Evolutionary conservation across 2,113 vertebrate genomes (phyloP), one percentile per base, ranked within the genome.

Genomic region (Onychorhynchus coronatus): DNA sequence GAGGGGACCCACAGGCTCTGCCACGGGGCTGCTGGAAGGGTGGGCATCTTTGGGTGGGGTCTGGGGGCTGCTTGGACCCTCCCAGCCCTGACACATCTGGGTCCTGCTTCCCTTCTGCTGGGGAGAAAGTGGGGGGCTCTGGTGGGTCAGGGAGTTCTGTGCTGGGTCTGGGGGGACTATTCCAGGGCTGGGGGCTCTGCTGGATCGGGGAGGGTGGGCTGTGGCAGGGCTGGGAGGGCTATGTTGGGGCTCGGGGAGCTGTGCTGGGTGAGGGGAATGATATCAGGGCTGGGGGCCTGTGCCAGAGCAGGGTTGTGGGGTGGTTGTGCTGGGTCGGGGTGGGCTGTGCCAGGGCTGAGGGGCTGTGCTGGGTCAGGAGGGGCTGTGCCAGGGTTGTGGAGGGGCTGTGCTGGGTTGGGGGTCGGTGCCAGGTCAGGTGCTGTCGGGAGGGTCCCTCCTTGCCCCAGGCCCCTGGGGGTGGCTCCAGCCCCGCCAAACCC

Each of bases 61-160:
- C 52, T 23, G 15, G 66, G 37, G 44, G 25, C 27, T 63, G 35
- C 37, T 62, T 4, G 2, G 30, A n/a, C 4, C 33, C 25, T 8
- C 47, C 12, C 4, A 49, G 24, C 44, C 18, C 21, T 6, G 31
- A n/a, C n/a, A 25, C 5, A 0, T 0, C 6, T 0, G 3, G 10
- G 7, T 59, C 28, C 12, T 4, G 1, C 7, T 22, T 35, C 27
- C 16, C 7, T 78, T 33, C 25, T 27, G 47, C 53, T 6, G 35
- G 16, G 25, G 33, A 39, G 21, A 35, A 42, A 62, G 17, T 4
- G 2, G 25, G 67, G 21, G 52, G 35, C 30, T 50, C 30, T 20
- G 31, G 39, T 37, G 52, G 12, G 33, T 30, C 4, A 33, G 18
- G 53, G 27, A 53, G 35, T 49, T 25, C 47, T 49, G 23, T 25